Conservation (phyloP, 2,888 invertebrate species). For the Calliopum simillimum region DNA sequence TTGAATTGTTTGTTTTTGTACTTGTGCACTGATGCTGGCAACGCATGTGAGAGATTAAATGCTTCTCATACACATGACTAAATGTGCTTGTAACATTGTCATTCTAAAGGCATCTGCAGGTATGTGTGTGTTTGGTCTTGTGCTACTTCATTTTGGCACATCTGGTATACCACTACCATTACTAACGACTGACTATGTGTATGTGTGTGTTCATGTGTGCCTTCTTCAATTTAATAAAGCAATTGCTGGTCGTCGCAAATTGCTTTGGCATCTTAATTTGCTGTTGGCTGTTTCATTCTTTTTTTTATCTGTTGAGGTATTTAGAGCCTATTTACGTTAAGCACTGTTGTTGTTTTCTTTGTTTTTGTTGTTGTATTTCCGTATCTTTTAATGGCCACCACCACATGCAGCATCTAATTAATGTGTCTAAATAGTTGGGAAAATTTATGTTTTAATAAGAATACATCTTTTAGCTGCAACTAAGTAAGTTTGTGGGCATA, state of each 20-base stretch:
- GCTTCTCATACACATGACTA: too few species aligned
- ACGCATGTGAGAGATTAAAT: too few species aligned
- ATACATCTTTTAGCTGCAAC: background rate
- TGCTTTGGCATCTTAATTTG: background rate
- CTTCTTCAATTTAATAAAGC: slow-evolving; percentile 19
- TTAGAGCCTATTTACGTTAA: slow-evolving; percentile 5
- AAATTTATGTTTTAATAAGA: slow-evolving; percentile 24
- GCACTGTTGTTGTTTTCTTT: background rate
- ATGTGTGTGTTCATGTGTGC: background rate
- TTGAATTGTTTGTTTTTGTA: too few species aligned
- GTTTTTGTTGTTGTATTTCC: slow-evolving; percentile 1
- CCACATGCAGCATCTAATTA: slow-evolving; percentile 12
- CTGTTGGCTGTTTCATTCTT: background rate
- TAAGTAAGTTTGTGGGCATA: too few species aligned
- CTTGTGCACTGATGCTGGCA: too few species aligned
- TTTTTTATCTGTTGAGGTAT: background rate
- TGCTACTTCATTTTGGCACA: background rate
- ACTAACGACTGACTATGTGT: background rate
- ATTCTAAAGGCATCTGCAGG: background rate
- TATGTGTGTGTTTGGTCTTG: background rate
- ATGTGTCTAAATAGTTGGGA: slow-evolving; percentile 18
- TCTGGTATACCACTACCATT: background rate
- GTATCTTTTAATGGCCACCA: slow-evolving; percentile 11
- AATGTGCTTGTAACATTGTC: slow-evolving; percentile 16
- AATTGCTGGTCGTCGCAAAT: slow-evolving; percentile 2